These are phyloP conservation scores for Dermatemys mawii DNA, from an alignment of 2,113 vertebrate genomes.

Conservation along the genomic window DNA sequence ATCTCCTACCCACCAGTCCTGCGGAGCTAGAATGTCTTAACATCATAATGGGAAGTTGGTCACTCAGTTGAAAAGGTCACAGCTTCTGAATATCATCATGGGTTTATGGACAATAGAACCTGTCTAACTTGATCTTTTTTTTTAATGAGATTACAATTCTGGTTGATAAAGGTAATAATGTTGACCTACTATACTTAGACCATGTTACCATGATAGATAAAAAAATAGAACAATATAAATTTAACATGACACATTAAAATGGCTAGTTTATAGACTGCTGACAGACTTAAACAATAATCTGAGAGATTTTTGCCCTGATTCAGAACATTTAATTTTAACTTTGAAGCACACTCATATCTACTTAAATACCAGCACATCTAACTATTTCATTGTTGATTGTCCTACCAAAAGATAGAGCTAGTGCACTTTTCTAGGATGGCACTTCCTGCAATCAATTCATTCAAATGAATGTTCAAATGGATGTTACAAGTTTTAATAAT, in stretches of 20 bases:
- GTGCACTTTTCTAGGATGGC: not conserved
- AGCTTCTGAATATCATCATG: fast-evolving
- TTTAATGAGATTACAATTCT: not conserved
- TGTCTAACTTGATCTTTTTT: not conserved
- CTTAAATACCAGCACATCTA: not conserved
- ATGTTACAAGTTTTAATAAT: not conserved
- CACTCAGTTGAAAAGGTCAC: not conserved
- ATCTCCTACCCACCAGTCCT: not conserved
- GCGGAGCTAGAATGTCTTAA: not conserved
- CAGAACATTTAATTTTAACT: not conserved
- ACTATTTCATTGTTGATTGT: not conserved
- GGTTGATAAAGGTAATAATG: not conserved
- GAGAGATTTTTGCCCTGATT: not conserved
- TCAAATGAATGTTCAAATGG: not conserved
- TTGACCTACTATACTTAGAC: not conserved
- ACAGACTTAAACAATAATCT: not conserved
- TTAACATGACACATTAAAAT: not conserved
- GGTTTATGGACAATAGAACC: not conserved
- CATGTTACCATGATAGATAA: not conserved
- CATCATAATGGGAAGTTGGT: not conserved
- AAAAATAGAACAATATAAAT: not conserved
- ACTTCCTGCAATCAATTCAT: not conserved
- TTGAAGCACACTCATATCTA: not conserved
- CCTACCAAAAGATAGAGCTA: not conserved
- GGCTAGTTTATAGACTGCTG: not conserved